Conservation (phyloP, 2,797 vertebrate genomes). For the Pantherophis alleghaniensis region DNA sequence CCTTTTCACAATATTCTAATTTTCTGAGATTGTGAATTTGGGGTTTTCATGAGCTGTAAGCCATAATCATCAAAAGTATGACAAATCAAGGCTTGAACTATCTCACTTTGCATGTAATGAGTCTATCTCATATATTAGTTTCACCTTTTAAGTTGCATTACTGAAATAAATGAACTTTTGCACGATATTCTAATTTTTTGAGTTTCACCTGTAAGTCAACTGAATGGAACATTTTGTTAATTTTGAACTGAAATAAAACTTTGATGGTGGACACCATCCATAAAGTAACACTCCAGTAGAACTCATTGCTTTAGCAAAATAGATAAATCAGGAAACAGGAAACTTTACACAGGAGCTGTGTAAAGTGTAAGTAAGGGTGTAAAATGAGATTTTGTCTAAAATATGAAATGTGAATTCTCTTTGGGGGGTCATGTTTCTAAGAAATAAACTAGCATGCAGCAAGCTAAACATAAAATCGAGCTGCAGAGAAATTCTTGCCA, state of each 20-base stretch:
- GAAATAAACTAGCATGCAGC: slow-evolving; percentile 17
- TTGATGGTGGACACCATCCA: not conserved
- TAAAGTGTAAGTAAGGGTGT: not conserved
- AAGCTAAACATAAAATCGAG: slow-evolving; percentile 5
- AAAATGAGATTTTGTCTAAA: not conserved
- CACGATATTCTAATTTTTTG: too few species aligned
- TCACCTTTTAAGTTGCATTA: too few species aligned
- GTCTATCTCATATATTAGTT: too few species aligned
- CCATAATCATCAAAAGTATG: too few species aligned
- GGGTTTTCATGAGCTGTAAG: too few species aligned
- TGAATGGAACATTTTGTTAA: not conserved
- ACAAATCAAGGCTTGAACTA: too few species aligned
- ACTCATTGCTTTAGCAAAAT: not conserved
- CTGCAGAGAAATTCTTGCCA: slow-evolving; percentile 17
- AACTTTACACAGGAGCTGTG: too few species aligned
- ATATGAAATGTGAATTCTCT: not conserved
- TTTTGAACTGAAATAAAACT: slow-evolving; percentile 13
- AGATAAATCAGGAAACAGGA: not conserved
- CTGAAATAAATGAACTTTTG: too few species aligned
- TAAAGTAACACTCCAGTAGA: not conserved
- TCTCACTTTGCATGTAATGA: too few species aligned
- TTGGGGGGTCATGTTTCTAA: slow-evolving; percentile 15
- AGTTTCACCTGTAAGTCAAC: not conserved
- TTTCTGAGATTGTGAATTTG: too few species aligned
- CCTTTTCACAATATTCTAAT: too few species aligned